Evolutionary conservation across 2,888 invertebrate genomes (phyloP), one percentile per base, ranked within the genome.

Genomic region (Patella pellucida): DNA sequence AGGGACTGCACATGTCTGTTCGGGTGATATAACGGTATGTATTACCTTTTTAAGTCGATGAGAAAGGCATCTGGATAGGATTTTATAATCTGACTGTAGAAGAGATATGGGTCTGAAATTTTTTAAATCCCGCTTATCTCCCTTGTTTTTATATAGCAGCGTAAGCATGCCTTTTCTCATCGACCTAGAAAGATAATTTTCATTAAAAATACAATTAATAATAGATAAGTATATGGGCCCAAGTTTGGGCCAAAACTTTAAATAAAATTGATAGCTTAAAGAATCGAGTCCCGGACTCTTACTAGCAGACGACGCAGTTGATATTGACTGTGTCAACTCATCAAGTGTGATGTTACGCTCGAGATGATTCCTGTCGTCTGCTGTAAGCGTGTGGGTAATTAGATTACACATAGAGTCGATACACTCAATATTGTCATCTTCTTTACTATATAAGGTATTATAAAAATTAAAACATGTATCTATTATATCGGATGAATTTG

Each of bases 61-160:
- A 31, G 31, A 31, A 31, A 31, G 31, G 4, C 31, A 31, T 31
- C 31, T 31, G 2, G 31, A 31, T 31, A 31, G 4, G 27, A 27
- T 27, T 27, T 84, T 82, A n/a, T 79, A 74, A 71, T 84, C 82
- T 14, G 78, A 50, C 75, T 82, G 80, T 56, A 84, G 69, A 3
- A 83, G 62, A 5, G 82, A 81, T 31, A 84, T 84, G 5, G 83
- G 85, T 27, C 82, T 69, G 67, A 79, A 83, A 70, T 77, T 77
- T 76, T 81, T 79, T 68, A 83, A 69, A 71, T 76, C 15, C 12
- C 69, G 27, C 12, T 73, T 52, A 52, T 81, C 73, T 52, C 54
- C 31, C 27, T 41, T 51, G 71, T 83, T 81, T 81, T 83, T 82
- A 74, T 79, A 81, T 51, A 84, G 62, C 27, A 80, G 71, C 19